Conservation (phyloP, 2,797 vertebrate genomes). For the Spheniscus humboldti region DNA sequence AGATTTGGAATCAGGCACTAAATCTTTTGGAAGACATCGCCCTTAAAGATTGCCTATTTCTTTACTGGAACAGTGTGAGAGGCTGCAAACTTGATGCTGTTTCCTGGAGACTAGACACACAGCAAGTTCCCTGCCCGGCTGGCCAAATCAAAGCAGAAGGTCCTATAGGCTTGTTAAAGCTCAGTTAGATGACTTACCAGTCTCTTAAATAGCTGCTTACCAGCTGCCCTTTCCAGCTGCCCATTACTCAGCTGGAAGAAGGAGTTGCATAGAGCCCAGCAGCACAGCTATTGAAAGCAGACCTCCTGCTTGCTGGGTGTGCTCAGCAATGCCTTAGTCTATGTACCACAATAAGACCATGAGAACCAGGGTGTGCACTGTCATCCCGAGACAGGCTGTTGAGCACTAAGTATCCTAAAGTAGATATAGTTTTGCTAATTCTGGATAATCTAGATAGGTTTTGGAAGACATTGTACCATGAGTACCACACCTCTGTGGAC, state of each 20-base stretch:
- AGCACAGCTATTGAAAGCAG: not conserved
- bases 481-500: not conserved
- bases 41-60: not conserved
- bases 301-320: not conserved
- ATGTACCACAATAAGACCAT: not conserved
- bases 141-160: not conserved
- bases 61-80: not conserved
- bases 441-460: not conserved
- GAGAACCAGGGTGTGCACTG: not conserved
- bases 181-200: not conserved
- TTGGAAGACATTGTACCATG: not conserved
- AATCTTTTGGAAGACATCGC: not conserved
- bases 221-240: not conserved
- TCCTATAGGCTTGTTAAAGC: not conserved
- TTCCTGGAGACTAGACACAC: not conserved
- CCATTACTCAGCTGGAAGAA: not conserved
- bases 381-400: not conserved
- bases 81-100: not conserved
- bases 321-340: not conserved
- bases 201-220: not conserved
- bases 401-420: not conserved
- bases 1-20: not conserved
- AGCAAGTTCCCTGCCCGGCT: rapidly evolving
- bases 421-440: not conserved
- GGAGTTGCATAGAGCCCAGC: not conserved